Evolutionary conservation across 2,888 invertebrate species (phyloP).

Genomic region (Megastigmus dorsalis): DNA sequence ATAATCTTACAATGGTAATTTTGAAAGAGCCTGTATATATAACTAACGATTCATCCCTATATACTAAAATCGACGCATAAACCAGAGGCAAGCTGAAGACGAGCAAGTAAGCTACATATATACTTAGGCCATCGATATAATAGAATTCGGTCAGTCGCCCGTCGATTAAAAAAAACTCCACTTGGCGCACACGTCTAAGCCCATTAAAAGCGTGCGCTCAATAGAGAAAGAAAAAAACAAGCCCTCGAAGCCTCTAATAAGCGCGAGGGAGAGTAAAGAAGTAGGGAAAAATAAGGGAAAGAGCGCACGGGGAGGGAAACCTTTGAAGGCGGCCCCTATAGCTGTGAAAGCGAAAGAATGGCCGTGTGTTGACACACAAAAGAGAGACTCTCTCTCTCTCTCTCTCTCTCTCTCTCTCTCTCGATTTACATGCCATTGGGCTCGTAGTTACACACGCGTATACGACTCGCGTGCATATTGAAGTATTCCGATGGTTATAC

Average conservation of each 20-base stretch:
- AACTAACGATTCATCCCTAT: too few species aligned
- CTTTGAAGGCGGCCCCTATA: conserved; percentile 21
- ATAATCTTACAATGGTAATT: too few species aligned
- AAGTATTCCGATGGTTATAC: too few species aligned
- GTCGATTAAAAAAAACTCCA: conserved; percentile 7
- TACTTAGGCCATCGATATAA: not conserved
- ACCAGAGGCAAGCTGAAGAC: too few species aligned
- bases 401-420: not conserved
- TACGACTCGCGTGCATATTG: too few species aligned
- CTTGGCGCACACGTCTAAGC: not conserved
- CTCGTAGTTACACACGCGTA: too few species aligned
- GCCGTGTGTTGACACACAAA: conserved; percentile 12
- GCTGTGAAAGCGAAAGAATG: not conserved
- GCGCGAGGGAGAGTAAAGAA: not conserved
- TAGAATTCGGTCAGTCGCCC: too few species aligned
- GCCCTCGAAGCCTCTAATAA: conserved; percentile 18
- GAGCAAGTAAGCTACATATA: too few species aligned
- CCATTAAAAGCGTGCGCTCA: conserved; percentile 14
- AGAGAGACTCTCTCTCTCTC: not conserved
- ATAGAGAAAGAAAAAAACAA: conserved; percentile 2
- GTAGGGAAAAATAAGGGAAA: conserved; percentile 8
- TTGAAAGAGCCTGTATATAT: too few species aligned
- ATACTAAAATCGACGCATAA: too few species aligned
- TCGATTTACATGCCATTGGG: not conserved
- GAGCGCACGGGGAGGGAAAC: not conserved